phyloP scores from a whole-genome alignment of 2,797 vertebrate genomes.

The Naso thynnoides region DNA sequence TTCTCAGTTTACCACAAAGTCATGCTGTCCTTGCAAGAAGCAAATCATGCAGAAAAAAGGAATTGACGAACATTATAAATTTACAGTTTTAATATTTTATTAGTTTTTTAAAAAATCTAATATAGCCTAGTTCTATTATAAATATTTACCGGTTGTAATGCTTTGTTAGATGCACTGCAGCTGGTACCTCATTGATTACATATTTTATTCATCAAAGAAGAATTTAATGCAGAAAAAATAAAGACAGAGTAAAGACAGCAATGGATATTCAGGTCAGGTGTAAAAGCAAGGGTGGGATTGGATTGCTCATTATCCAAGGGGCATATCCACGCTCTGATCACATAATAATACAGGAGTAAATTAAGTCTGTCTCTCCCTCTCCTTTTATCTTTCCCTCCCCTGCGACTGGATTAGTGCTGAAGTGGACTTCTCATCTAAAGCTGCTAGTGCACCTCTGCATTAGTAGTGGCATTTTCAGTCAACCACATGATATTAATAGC shows the following conservation, averaged over 20 bases:
- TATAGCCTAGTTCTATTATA: too few species aligned
- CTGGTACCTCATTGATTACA: conserved; percentile 11
- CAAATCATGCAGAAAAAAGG: background rate
- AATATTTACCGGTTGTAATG: background rate
- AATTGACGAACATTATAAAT: too few species aligned
- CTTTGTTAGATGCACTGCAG: background rate
- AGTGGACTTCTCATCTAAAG: conserved; percentile 60
- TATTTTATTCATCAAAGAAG: background rate
- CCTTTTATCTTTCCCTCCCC: conserved; percentile 34
- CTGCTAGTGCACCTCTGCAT: conserved; percentile 32
- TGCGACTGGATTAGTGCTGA: conserved; percentile 54
- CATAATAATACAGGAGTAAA: conserved; percentile 50
- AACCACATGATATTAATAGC: conserved; percentile 29
- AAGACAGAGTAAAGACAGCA: background rate
- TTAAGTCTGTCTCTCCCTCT: conserved; percentile 13
- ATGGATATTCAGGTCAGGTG: conserved; percentile 13
- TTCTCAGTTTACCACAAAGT: too few species aligned
- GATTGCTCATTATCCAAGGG: conserved; percentile 21
- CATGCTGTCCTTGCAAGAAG: background rate
- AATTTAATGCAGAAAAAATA: background rate
- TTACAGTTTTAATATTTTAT: too few species aligned
- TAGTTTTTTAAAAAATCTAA: too few species aligned
- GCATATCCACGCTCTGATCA: conserved; percentile 40
- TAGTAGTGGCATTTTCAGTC: conserved; percentile 37
- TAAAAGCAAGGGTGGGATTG: conserved; percentile 25